These are phyloP conservation scores for Macrosoma leucophasiata DNA, from an alignment of 2,888 invertebrate species.

Conservation along the genomic window DNA sequence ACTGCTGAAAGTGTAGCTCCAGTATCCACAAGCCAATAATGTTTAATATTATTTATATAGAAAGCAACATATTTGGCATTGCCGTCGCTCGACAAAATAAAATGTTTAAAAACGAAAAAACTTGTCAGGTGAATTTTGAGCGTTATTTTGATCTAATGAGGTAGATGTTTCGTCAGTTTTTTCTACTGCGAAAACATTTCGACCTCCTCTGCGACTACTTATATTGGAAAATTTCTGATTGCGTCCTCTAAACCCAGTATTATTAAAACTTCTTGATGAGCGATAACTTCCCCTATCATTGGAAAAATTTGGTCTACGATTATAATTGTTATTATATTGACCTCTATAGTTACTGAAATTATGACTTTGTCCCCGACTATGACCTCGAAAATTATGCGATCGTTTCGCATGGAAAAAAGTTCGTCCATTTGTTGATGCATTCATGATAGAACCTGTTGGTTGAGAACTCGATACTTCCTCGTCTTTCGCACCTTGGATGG, in stretches of 20 bases:
- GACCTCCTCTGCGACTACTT: background rate
- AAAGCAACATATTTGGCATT: slow-evolving; percentile 4
- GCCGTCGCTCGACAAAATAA: background rate
- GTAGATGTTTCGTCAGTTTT: background rate
- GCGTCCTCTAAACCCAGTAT: too few relatives aligned
- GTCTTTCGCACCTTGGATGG: slow-evolving; percentile 14
- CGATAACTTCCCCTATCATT: slow-evolving; percentile 1
- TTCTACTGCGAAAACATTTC: background rate
- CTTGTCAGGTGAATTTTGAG: slow-evolving; percentile 1
- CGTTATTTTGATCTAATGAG: background rate
- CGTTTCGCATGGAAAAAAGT: background rate
- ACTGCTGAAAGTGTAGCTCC: slow-evolving; percentile 6
- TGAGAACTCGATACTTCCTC: too few relatives aligned
- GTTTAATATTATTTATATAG: slow-evolving; percentile 2
- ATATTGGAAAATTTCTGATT: too few relatives aligned
- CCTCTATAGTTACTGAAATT: background rate
- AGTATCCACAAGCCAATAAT: slow-evolving; percentile 1
- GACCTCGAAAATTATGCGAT: background rate
- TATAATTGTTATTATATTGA: too few relatives aligned
- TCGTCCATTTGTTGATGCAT: slow-evolving; percentile 1
- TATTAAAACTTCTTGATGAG: background rate
- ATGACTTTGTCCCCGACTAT: background rate
- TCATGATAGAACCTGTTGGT: too few relatives aligned
- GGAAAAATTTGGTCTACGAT: too few relatives aligned
- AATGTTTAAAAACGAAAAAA: slow-evolving; percentile 5